Evolutionary conservation across 1,140 invertebrate genomes (phyloP), one percentile per base, ranked within the genome.

Genomic region (Lineus longissimus): DNA sequence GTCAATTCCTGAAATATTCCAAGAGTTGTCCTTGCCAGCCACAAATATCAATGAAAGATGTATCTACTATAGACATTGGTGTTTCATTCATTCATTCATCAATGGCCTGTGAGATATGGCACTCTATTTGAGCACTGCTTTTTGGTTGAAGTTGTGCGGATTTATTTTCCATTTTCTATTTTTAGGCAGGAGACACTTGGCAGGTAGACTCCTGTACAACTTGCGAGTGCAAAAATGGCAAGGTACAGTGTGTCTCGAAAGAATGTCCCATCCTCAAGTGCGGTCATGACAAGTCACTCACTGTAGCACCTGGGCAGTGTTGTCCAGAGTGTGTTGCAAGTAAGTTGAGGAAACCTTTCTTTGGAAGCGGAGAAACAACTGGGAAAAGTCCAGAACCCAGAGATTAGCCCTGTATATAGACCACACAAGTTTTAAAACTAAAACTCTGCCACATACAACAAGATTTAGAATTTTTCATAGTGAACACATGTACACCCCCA

Each of bases 291-390:
- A 71, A 77, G 59, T 54, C 65, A 4, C 69, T 62, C 13, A 59
- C 69, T 9, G 57, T 70, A 23, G 55, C 60, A 1, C 86, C 89
- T 7, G 91, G 90, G 27, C 88, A 92, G 64, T 96, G 93, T 76
- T 97, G 94, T 81, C 87, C 89, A 1, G 86, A 88, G 69, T 96
- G 94, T 78, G 86, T 92, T 29, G 90, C 93, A 79, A 89, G 89
- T 84, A 81, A 85, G 84, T 71, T 62, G 40, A 22, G 36, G 29
- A 30, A 33, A 36, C 33, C 33, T 56, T 11, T 2, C 1, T 27
- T 55, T 4, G 15, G n/a, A n/a, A n/a, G n/a, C n/a, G n/a, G n/a
- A n/a, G n/a, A n/a, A n/a, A n/a, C n/a, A n/a, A n/a, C n/a, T n/a
- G n/a, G n/a, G n/a, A n/a, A n/a, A n/a, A n/a, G n/a, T n/a, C n/a